Evolutionary conservation across 92 coral and sea anemone genomes (phyloP).

Genomic region (Pocillopora grandis): DNA sequence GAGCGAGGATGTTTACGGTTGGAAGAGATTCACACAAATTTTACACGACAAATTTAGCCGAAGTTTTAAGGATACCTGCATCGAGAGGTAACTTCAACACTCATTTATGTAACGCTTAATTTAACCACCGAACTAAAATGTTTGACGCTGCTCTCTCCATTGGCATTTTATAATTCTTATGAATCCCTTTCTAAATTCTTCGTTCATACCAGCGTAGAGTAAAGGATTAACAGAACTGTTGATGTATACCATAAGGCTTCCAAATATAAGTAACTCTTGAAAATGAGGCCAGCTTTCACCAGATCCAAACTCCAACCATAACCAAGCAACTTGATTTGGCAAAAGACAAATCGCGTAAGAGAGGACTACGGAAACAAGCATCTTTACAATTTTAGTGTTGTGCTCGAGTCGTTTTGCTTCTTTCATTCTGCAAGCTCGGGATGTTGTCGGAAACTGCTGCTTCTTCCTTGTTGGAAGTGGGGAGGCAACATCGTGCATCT

Average conservation of each 20-base stretch:
- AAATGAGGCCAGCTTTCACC: slow-evolving; percentile 49
- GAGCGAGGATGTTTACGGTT: too few species aligned
- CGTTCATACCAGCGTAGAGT: slow-evolving; percentile 91
- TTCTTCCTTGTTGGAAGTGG: slow-evolving; percentile 10
- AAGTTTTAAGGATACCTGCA: too few species aligned
- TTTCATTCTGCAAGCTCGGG: slow-evolving; percentile 2
- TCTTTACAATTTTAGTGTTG: slow-evolving; percentile 83
- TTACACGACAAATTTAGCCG: too few species aligned
- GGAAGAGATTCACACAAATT: too few species aligned
- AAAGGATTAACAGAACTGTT: slow-evolving; percentile 83
- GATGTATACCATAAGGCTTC: slow-evolving; percentile 79
- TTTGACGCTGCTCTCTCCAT: not conserved
- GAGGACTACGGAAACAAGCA: slow-evolving; percentile 85
- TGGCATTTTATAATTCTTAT: slow-evolving; percentile 49
- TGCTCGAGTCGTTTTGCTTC: slow-evolving; percentile 75
- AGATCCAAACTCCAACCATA: slow-evolving; percentile 83
- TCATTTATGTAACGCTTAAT: not conserved
- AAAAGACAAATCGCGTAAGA: slow-evolving; percentile 78
- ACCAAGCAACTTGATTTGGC: slow-evolving; percentile 94
- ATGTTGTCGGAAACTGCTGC: slow-evolving; percentile 3
- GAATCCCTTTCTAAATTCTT: slow-evolving; percentile 80
- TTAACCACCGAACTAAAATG: not conserved
- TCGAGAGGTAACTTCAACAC: too few species aligned
- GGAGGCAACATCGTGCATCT: not conserved
- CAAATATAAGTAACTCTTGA: slow-evolving; percentile 56